Percentiles rank a stretch among this genome's conserved stretches.
Evolutionary conservation across 2,888 invertebrate species (phyloP).

Genomic region (Drosophila rubida): DNA sequence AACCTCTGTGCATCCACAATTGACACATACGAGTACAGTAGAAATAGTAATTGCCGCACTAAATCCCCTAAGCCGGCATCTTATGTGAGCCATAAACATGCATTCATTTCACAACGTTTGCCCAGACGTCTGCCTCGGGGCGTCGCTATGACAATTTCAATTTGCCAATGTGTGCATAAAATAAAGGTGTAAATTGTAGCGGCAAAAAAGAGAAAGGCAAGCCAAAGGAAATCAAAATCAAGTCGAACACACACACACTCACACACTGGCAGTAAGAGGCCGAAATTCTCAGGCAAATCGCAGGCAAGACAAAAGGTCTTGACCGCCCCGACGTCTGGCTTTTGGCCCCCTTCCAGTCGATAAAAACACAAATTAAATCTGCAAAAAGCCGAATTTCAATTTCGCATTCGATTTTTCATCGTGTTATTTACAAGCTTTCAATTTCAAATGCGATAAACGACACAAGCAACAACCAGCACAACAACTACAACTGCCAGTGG

Average conservation of each 20-base stretch:
- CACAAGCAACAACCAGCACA: slow-evolving; percentile 36
- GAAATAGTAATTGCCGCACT: slow-evolving; percentile 8
- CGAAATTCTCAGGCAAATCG: slow-evolving; percentile 22
- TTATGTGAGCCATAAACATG: background rate
- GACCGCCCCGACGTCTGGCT: slow-evolving; percentile 42
- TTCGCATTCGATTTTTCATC: slow-evolving; percentile 63
- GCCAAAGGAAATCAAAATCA: background rate
- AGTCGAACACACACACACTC: background rate
- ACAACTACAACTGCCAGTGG: slow-evolving; percentile 39
- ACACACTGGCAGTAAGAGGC: slow-evolving; percentile 4
- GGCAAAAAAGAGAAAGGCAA: slow-evolving; percentile 9
- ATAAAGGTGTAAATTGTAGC: background rate
- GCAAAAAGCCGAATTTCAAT: slow-evolving; percentile 58
- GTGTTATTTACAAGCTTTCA: slow-evolving; percentile 69
- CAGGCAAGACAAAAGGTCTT: slow-evolving; percentile 55
- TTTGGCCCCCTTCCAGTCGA: slow-evolving; percentile 7
- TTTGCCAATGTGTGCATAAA: background rate
- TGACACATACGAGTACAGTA: slow-evolving; percentile 7
- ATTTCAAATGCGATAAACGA: slow-evolving; percentile 71
- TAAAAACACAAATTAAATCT: slow-evolving; percentile 56
- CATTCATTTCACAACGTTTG: background rate
- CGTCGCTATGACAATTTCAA: background rate
- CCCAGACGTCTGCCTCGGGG: background rate
- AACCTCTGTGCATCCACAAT: slow-evolving; percentile 25
- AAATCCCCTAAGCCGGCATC: background rate